Evolutionary conservation across 2,888 invertebrate species (phyloP), one percentile per base, ranked within the genome.

Genomic region (Antheraea yamamai): DNA sequence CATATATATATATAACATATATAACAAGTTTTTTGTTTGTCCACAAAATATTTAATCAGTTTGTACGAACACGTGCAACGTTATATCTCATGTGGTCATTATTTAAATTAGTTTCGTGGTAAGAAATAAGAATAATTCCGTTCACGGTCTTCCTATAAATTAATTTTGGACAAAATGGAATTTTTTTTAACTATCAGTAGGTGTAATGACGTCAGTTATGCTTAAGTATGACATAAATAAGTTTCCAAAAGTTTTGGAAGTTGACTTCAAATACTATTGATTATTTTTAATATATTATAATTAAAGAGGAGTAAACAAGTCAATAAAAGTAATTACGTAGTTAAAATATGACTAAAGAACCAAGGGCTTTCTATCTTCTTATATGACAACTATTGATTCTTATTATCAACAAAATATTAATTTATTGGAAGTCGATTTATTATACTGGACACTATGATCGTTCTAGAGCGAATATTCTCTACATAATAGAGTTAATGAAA

Each of bases 31-130:
- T 86, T 81, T 81, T 86, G 83, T 85, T 84, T 86, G 81, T 83
- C 80, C 82, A 83, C 80, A 82, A 85, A 83, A 84, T 85, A 85
- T 87, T 87, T 86, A 81, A 85, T 85, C 81, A 83, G 83, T 82
- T 83, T 82, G 83, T 83, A 80, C 76, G 76, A 81, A 78, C 83
- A 84, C 81, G 82, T 87, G 86, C 86, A 87, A 88, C 87, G 81
- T 81, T 78, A 75, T 76, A 76, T 83, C 79, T 83, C 77, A 80
- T 47, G 47, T 64, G 20, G 35, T 16, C 52, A 72, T 72, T 75
- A 75, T 75, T 75, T 58, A 61, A 75, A 72, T 75, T 75, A 75
- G 72, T 71, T 58, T 39, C 71, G 58, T 39, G 71, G 39, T 71
- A 61, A 23, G 61, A 61, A 23, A 61, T 61, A 61, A 61, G 39